phyloP scores from a whole-genome alignment of 2,113 vertebrate genomes.

The Pollachius pollachius region DNA sequence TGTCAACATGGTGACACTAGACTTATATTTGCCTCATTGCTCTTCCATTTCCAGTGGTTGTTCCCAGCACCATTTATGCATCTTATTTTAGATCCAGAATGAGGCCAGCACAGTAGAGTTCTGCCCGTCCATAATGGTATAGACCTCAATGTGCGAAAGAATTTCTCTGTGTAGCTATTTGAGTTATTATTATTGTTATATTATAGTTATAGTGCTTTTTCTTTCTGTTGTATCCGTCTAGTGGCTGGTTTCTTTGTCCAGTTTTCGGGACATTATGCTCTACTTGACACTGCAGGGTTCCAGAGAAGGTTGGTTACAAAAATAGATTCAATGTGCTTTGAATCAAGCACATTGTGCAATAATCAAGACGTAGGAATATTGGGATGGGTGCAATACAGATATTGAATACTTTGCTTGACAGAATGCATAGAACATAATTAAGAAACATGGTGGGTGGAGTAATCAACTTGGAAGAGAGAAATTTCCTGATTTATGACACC shows the following conservation, averaged over 20 bases:
- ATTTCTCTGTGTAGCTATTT: not conserved
- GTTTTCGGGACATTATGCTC: no score
- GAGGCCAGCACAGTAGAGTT: conserved; percentile 54
- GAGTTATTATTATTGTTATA: no score
- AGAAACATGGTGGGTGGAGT: not conserved
- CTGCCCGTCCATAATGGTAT: conserved; percentile 22
- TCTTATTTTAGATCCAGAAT: conserved; percentile 61
- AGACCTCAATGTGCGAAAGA: not conserved
- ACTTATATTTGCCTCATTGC: conserved; percentile 15
- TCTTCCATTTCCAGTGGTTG: conserved; percentile 50
- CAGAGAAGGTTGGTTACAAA: no score
- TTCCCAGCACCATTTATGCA: conserved; percentile 54
- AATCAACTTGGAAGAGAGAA: not conserved
- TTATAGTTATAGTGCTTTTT: not conserved
- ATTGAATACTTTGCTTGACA: no score
- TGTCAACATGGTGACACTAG: not conserved
- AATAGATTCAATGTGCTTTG: no score
- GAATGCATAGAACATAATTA: no score
- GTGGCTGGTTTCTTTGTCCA: no score
- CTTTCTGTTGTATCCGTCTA: no score
- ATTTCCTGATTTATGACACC: not conserved
- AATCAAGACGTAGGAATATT: no score
- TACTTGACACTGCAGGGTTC: no score
- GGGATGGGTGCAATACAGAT: no score
- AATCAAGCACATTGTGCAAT: no score